Evolutionary conservation across 2,888 invertebrate genomes (phyloP), one percentile per base, ranked within the genome.

Genomic region (Lepidochrysops patricia): DNA sequence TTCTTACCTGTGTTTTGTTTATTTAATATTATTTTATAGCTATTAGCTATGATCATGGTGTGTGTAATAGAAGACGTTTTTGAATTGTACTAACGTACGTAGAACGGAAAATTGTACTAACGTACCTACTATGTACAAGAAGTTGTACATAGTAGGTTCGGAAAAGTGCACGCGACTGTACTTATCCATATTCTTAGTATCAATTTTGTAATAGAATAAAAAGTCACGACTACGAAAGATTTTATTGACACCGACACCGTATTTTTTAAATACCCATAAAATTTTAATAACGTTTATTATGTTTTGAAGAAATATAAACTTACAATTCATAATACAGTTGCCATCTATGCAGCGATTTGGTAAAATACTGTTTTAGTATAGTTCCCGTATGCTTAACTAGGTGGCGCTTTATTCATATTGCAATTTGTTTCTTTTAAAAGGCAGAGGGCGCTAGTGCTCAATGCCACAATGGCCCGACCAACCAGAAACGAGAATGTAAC

Each of bases 401-500:
- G 60, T 61, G 60, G 62, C 62, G 54, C 23, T 60, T 13, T 29
- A 12, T 5, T 15, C 2, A 19, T 13, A 6, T 32, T 19, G 19
- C 15, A 19, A 13, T 1, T 6, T 37, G 27, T 32, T 19, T 54
- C 9, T 19, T 9, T 1, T 19, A 32, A 7, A 13, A 54, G 9
- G 7, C 27, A 54, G 54, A 54, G 13, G 27, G 58, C 25, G 50
- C 34, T 15, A 34, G 32, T 35, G 15, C 12, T 2, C 7, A n/a
- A 62, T 9, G n/a, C 19, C 25, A 26, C 32, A 26, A 6, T 50
- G 6, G 61, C 62, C 63, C 66, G 23, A 63, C 84, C 82, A 84
- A 84, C 82, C 66, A 70, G 68, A 75, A 60, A 54, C 25, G 7
- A 60, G 60, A 60, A 35, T 67, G 65, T 61, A 61, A 61, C n/a